Conservation (phyloP, 2,797 vertebrate genomes). For the Peromyscus attwateri region DNA sequence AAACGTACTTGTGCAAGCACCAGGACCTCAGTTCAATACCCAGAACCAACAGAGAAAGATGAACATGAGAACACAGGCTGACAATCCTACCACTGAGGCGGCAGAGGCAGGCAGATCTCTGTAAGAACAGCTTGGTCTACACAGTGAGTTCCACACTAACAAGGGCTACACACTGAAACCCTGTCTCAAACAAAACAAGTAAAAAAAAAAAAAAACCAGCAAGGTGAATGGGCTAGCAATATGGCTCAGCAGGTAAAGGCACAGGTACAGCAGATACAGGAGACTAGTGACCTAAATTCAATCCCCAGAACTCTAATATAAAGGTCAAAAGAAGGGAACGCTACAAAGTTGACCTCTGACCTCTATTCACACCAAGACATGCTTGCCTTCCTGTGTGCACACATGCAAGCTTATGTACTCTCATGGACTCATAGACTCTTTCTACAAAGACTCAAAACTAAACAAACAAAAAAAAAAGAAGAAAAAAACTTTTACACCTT, state of each 20-base stretch:
- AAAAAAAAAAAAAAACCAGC: background rate
- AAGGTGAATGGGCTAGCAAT: background rate
- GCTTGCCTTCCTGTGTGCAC: background rate
- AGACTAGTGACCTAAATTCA: background rate
- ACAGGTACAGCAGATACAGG: background rate
- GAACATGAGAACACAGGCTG: background rate
- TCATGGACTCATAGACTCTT: background rate
- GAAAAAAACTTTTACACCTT: background rate
- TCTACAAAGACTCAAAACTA: background rate
- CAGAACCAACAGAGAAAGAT: background rate
- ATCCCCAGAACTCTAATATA: background rate
- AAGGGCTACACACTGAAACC: background rate
- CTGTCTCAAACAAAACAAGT: background rate
- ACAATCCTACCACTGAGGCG: background rate
- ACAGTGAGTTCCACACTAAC: background rate
- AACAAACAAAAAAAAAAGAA: background rate
- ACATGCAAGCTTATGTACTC: background rate
- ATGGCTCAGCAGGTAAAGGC: background rate
- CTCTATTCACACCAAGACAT: background rate
- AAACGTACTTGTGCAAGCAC: background rate
- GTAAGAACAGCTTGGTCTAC: background rate
- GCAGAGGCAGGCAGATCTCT: background rate
- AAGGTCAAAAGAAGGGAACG: background rate
- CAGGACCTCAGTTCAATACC: background rate
- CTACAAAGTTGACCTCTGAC: background rate